Conservation (phyloP, 23 tunicate genomes). For the Trididemnum miniatum region DNA sequence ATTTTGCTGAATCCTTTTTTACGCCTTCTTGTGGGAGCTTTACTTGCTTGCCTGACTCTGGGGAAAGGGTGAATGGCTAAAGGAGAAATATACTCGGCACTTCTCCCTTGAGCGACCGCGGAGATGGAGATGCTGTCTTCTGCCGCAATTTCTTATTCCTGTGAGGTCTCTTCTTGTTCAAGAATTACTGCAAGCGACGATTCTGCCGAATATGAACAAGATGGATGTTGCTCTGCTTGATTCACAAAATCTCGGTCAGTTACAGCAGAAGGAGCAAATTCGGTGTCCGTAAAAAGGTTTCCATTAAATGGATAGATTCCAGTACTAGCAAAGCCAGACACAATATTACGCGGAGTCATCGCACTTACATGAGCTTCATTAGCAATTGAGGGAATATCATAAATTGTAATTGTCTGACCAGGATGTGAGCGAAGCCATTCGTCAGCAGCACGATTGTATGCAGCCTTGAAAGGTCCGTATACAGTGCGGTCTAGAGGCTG, state of each 20-base stretch:
- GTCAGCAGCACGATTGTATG: background rate
- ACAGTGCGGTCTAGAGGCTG: background rate
- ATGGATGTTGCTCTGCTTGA: too few relatives aligned
- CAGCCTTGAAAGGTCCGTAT: background rate
- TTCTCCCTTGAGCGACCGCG: background rate
- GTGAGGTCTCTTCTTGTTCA: too few relatives aligned
- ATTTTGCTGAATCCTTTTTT: background rate
- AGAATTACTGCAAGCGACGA: too few relatives aligned
- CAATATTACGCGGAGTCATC: background rate
- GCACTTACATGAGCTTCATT: background rate
- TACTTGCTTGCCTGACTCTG: background rate
- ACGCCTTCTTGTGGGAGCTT: background rate
- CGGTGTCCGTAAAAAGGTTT: background rate
- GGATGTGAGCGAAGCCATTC: background rate
- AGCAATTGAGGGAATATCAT: background rate
- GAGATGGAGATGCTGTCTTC: background rate
- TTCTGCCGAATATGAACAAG: too few relatives aligned
- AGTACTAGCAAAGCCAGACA: background rate
- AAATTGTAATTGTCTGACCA: background rate
- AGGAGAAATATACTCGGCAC: background rate
- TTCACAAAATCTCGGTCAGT: too few relatives aligned
- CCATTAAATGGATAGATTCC: background rate
- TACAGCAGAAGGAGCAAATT: background rate
- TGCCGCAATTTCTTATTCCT: too few relatives aligned
- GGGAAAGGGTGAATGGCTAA: background rate